Base-by-base conservation (phyloP, 2,113 vertebrate genomes). In the Cyrtonyx montezumae region DNA sequence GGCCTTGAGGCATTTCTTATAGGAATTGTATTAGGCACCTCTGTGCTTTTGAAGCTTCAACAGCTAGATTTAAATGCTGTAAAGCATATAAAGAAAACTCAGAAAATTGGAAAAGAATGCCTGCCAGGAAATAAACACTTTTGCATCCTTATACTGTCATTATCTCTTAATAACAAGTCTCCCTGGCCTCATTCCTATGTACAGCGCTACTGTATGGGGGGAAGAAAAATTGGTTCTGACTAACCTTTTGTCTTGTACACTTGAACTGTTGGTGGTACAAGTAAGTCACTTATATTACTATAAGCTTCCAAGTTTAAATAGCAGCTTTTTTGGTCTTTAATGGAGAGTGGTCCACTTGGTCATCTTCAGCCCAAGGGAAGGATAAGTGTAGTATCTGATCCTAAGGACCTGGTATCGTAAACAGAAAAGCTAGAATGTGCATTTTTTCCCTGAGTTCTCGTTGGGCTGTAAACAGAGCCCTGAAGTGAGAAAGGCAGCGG, bases 31-130 rank as follows among this genome's bases (percentile, higher is more conserved):
- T 93, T 87, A 68, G 51, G 46, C 73, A 70, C 71, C 37, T 95
- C 68, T 90, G 79, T 87, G 81, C 37, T 92, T 91, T 70, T 83
- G 65, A 77, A 68, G 37, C 73, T 94, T 71, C 79, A 83, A 6
- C 74, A 87, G 71, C 30, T 89, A 46, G 42, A 68, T 91, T 92
- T 80, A 90, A 85, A 63, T 77, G 40, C 71, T 87, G 23, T 55
- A 42, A 56, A 93, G 92, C 37, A 65, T 46, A 55, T 4, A 78
- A 32, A 87, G 51, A 82, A 92, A 89, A 65, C 48, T 10, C 36
- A 76, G 84, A 49, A 86, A 94, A 89, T 22, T 49, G 87, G 67
- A 59, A 94, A 51, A 25, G 91, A 95, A 74, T 56, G 69, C 22
- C 46, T 89, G 46, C 56, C 61, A 85, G 55, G 51, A 68, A 77